Percentiles rank a stretch among this genome's conserved stretches.
Evolutionary conservation across 2,797 vertebrate species (phyloP).

Genomic region (Platyrinchus mystaceus): DNA sequence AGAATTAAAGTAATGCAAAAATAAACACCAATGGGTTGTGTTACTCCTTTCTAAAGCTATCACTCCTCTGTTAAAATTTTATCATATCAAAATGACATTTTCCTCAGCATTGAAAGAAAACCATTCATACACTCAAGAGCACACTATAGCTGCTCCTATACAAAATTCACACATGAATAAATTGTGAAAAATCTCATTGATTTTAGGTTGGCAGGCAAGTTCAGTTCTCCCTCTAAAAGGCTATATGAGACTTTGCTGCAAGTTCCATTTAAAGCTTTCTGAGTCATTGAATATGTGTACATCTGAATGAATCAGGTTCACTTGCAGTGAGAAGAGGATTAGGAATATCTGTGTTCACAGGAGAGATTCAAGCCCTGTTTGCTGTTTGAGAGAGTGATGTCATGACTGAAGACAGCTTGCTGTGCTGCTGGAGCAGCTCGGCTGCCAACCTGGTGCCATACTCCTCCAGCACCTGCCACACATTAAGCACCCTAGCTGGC

Average conservation of each 20-base stretch:
- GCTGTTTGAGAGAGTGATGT: not conserved
- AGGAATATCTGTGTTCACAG: slow-evolving; percentile 15
- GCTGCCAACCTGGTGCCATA: not conserved
- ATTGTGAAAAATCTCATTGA: not conserved
- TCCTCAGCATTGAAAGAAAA: not conserved
- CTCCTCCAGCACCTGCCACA: not conserved
- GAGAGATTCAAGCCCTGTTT: slow-evolving; percentile 10
- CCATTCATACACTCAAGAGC: not conserved
- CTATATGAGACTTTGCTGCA: not conserved
- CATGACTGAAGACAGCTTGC: not conserved
- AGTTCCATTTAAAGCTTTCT: slow-evolving; percentile 42
- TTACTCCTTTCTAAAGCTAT: not conserved
- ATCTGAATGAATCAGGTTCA: slow-evolving; percentile 72
- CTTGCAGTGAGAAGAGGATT: slow-evolving; percentile 46
- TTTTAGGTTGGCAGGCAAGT: slow-evolving; percentile 11
- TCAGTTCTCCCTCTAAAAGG: slow-evolving; percentile 14
- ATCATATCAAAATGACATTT: not conserved
- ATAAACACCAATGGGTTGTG: not conserved
- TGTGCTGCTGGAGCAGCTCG: not conserved
- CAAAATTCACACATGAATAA: not conserved
- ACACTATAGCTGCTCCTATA: not conserved
- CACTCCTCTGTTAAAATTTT: not conserved
- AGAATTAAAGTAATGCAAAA: not conserved
- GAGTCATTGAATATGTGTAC: slow-evolving; percentile 44
- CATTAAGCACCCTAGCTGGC: not conserved